Conservation (phyloP, 2,113 vertebrate genomes). For the Myiopsitta monachus region DNA sequence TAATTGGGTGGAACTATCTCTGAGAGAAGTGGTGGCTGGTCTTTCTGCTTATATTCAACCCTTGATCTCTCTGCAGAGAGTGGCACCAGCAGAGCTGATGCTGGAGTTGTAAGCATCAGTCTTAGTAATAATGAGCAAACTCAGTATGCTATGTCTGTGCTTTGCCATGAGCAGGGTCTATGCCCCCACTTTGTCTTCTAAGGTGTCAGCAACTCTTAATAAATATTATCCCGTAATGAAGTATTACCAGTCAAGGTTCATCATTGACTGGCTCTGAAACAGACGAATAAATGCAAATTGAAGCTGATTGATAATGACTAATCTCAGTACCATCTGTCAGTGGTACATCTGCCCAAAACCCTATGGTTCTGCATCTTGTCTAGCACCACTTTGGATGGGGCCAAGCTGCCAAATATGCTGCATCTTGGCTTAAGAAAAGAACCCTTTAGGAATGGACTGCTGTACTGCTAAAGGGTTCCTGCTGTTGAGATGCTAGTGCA, state of each 20-base stretch:
- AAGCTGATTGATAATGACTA: conserved; percentile 52
- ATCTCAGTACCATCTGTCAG: conserved; percentile 54
- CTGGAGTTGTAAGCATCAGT: neutral
- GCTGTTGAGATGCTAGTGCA: neutral
- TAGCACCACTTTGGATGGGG: conserved; percentile 11
- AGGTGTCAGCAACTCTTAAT: neutral
- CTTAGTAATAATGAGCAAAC: neutral
- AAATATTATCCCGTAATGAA: conserved; percentile 4
- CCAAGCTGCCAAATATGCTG: neutral
- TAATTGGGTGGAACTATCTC: neutral
- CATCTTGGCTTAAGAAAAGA: conserved; percentile 38
- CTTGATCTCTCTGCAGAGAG: neutral
- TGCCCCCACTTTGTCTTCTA: neutral
- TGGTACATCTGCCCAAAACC: conserved; percentile 48
- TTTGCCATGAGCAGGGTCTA: neutral
- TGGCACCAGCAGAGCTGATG: neutral
- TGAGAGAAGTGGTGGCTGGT: neutral
- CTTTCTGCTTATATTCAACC: neutral
- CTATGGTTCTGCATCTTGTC: conserved; percentile 51
- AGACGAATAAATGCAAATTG: conserved; percentile 24
- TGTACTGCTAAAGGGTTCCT: conserved; percentile 47
- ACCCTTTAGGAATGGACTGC: neutral
- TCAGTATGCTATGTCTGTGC: neutral
- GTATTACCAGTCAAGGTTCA: neutral
- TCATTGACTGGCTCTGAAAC: neutral